These are phyloP conservation scores for Frieseomelitta varia DNA, from an alignment of 1,140 invertebrate genomes.

Conservation along the genomic window DNA sequence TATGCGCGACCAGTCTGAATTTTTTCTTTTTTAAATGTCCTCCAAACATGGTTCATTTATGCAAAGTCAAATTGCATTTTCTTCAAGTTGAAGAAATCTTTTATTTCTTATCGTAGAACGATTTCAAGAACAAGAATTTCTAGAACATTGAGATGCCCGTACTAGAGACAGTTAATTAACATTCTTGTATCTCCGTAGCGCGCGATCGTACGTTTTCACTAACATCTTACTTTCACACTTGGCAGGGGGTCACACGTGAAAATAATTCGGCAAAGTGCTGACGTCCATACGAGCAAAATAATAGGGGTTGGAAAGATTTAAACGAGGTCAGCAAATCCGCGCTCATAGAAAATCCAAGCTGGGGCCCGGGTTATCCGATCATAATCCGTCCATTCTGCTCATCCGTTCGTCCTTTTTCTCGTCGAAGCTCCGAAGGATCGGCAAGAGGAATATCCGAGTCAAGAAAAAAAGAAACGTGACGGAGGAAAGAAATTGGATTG, in stretches of 20 bases:
- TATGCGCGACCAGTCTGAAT: no score
- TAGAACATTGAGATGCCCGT: not conserved
- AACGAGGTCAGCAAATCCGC: conserved; percentile 44
- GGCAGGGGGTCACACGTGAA: not conserved
- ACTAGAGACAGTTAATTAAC: not conserved
- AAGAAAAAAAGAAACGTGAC: conserved; percentile 11
- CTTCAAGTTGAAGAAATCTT: no score
- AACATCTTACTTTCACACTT: not conserved
- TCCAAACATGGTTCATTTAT: no score
- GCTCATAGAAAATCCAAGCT: conserved; percentile 44
- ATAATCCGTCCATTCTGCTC: conserved; percentile 43
- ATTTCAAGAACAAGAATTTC: not conserved
- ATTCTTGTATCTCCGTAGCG: not conserved
- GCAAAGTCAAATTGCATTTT: no score
- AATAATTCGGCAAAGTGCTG: conserved; percentile 36
- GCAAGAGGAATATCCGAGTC: conserved; percentile 11
- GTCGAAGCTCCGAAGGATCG: conserved; percentile 20
- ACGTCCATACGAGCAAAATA: conserved; percentile 30
- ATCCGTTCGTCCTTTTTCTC: conserved; percentile 28
- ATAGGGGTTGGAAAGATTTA: conserved; percentile 34
- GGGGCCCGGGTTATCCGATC: conserved; percentile 45
- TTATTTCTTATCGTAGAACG: no score
- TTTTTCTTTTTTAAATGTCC: no score
- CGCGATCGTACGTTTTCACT: not conserved
- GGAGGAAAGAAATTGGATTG: conserved; percentile 24